Conservation (phyloP, 2,888 invertebrate species). For the Lucinisca nassula region DNA sequence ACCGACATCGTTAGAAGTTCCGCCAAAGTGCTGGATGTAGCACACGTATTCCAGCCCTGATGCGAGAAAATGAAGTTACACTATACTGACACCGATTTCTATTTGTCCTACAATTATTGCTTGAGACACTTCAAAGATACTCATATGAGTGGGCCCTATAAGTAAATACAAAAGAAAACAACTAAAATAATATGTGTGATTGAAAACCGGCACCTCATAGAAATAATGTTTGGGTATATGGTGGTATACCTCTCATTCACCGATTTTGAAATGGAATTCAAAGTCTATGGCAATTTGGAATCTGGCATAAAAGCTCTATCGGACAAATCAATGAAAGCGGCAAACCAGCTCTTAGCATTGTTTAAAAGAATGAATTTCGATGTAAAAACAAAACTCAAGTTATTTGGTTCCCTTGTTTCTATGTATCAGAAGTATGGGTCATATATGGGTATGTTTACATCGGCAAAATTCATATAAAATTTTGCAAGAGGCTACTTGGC, state of each 20-base stretch:
- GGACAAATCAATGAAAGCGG: not conserved
- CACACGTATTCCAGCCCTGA: no score
- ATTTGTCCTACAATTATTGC: no score
- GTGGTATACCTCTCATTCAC: not conserved
- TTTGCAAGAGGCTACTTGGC: not conserved
- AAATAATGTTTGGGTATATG: not conserved
- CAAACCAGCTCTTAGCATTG: not conserved
- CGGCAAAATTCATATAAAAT: not conserved
- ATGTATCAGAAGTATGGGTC: not conserved
- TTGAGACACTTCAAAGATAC: no score
- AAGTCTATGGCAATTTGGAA: not conserved
- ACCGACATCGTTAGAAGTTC: no score
- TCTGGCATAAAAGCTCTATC: not conserved
- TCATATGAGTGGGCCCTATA: no score
- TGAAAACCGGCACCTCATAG: not conserved
- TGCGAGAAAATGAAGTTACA: no score
- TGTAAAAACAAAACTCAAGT: not conserved
- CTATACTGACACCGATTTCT: no score
- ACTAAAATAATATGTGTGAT: no score
- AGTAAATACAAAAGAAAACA: no score
- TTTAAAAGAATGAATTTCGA: not conserved
- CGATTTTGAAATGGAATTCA: not conserved
- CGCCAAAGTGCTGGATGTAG: no score
- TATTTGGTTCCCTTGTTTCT: not conserved
- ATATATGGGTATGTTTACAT: not conserved